Conservation (phyloP, 2,797 vertebrate genomes). For the Protonibea diacanthus region DNA sequence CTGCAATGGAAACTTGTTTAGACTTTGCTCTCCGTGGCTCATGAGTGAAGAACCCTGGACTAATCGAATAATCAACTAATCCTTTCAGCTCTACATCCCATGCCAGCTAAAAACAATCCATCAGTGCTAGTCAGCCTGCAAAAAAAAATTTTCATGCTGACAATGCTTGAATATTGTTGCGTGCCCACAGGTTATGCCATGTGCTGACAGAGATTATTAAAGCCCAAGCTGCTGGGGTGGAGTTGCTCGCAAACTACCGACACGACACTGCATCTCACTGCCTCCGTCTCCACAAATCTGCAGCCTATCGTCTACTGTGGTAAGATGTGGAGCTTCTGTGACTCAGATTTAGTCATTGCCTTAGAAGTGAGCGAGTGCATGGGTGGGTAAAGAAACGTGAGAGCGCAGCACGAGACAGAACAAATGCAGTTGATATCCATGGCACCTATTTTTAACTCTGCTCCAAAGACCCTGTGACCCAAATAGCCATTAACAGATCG, state of each 20-base stretch:
- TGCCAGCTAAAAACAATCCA: background rate
- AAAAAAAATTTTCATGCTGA: background rate
- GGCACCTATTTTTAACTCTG: conserved; percentile 69
- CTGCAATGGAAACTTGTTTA: conserved; percentile 5
- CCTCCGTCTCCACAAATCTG: background rate
- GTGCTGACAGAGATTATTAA: conserved; percentile 4
- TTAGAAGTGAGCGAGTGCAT: background rate
- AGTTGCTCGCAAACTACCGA: background rate
- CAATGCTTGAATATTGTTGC: background rate
- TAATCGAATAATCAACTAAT: conserved; percentile 9
- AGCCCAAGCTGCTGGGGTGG: background rate
- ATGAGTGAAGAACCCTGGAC: background rate
- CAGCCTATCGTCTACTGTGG: background rate
- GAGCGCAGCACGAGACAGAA: conserved; percentile 24
- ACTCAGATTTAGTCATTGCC: background rate
- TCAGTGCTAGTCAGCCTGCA: background rate
- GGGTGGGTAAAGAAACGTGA: conserved; percentile 26
- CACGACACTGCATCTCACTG: background rate
- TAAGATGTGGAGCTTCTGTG: background rate
- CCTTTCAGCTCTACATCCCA: background rate
- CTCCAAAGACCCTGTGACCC: conserved; percentile 74
- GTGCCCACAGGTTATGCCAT: background rate
- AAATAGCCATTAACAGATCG: conserved; percentile 82
- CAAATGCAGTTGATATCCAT: conserved; percentile 38
- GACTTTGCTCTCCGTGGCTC: background rate